Base-by-base conservation (phyloP, 2,113 vertebrate species). In the Tetrao urogallus region DNA sequence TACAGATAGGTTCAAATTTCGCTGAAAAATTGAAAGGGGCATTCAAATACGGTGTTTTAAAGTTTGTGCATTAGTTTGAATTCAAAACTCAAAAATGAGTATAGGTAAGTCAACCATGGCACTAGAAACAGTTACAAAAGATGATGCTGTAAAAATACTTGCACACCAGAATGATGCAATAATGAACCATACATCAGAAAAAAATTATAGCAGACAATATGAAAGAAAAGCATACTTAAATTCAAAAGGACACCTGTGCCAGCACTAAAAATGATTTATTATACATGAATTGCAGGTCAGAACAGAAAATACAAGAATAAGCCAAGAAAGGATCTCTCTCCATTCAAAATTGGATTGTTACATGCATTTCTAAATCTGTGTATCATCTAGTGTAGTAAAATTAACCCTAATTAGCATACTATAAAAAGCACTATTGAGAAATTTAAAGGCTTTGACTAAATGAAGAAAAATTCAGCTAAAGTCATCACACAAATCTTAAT, bases 401-500 rank as follows among this genome's bases (percentile, higher is more conserved):
- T 93, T 94, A 92, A 87, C 83, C 85, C 77, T 66, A 91, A 94
- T 95, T 92, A 92, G 28, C 74, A 84, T 90, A 96, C 86, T 87
- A 87, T 82, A 96, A 96, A 92, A 87, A 95, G 60, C 38, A 42
- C 45, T 76, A 91, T 90, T 89, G 96, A 92, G 89, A 89, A 93
- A 93, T 94, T 65, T 85, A 85, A 96, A 92, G 30, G 73, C 61
- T 94, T 91, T 95, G 69, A 79, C 66, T 92, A 92, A 93, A 89
- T 54, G 72, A 84, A 87, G 63, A 89, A 89, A 91, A 94, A 92
- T 58, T 92, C 78, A 92, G 70, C 78, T 82, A 27, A 72, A 89
- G 75, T 85, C 82, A 94, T 91, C 88, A 89, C 75, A 94, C 78
- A 93, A 91, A 94, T 95, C 93, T 95, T 95, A 95, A 96, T 95